Evolutionary conservation across 2,888 invertebrate genomes (phyloP), one percentile per base, ranked within the genome.

Genomic region (Anthophora plumipes): DNA sequence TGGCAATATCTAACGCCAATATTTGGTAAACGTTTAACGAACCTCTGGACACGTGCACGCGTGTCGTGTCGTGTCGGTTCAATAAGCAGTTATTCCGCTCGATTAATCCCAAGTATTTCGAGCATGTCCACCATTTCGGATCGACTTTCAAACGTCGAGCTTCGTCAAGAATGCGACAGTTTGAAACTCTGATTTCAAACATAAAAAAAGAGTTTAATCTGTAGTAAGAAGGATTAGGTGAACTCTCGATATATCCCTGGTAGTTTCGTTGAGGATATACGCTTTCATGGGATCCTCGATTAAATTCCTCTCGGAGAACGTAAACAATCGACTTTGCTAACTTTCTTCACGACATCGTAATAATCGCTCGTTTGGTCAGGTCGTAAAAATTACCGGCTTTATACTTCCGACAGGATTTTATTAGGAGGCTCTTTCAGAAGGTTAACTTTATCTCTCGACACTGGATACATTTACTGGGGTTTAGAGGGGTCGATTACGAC

Each of bases 71-170:
- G 39, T n/a, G n/a, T n/a, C n/a, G n/a, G n/a, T 25, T 70, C 61
- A 48, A 31, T 25, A 39, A 12, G 63, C 54, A 54, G 69, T 75
- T 70, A 63, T 71, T 75, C 37, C 61, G 8, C 61, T 55, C 71
- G 71, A 55, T 63, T 48, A 61, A 22, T 20, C 48, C 14, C 48
- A 55, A 75, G 61, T 70, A 54, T 75, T 75, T 70, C 52, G 60
- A 60, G 46, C 70, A 61, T 46, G 71, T 61, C 25, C 52, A n/a
- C n/a, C 12, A 12, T 22, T n/a, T 25, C n/a, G 43, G 31, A 52
- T 70, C 54, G 54, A 39, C 54, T 70, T 46, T 54, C 75, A 8
- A n/a, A 46, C 37, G 39, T 8, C 14, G 50, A 70, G 61, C 59
- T 17, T 12, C 59, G 48, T 14, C 20, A 37, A 25, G 46, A 11